A percentile compares a stretch with the other conserved stretches of the same genome.
phyloP scores from a whole-genome alignment of 2,888 invertebrate species.

The Cacoxenus indagator region DNA sequence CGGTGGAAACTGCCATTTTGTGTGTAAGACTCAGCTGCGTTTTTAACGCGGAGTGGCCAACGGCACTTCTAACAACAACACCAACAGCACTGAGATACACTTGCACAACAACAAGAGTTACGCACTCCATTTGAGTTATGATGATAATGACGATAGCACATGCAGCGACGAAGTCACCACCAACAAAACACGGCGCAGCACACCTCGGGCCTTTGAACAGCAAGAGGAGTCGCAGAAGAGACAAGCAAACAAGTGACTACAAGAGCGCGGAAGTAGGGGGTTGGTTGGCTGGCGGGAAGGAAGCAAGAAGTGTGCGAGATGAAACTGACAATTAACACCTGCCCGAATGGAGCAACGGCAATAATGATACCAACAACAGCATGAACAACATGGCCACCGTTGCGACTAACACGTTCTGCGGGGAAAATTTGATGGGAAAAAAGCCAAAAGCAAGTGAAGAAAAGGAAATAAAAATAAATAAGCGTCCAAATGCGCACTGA shows the following conservation, averaged over 20 bases:
- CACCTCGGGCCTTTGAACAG: not conserved
- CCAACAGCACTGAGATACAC: not conserved
- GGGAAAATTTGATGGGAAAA: not conserved
- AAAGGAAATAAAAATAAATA: not conserved
- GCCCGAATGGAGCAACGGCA: constrained; percentile 36
- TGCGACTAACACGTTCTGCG: constrained; percentile 8
- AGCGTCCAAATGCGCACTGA: not conserved
- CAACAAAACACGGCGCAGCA: constrained; percentile 4
- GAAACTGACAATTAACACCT: constrained; percentile 58
- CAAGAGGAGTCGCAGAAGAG: not conserved
- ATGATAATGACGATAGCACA: not conserved
- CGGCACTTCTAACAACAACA: not conserved
- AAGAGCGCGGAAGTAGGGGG: not conserved
- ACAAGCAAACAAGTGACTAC: not conserved
- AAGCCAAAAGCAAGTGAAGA: not conserved
- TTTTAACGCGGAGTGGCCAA: not conserved
- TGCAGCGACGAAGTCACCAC: not conserved
- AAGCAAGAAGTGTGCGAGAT: constrained; percentile 21
- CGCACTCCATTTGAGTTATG: constrained; percentile 15
- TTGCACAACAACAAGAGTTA: not conserved
- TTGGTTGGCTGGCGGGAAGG: not conserved
- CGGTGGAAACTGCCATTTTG: not conserved
- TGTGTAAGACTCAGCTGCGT: not conserved
- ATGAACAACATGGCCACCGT: constrained; percentile 17
- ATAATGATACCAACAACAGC: constrained; percentile 27